Percentiles rank a stretch among this genome's conserved stretches.
Evolutionary conservation across 2,888 invertebrate genomes (phyloP).

Genomic region (Morpho helenor): DNA sequence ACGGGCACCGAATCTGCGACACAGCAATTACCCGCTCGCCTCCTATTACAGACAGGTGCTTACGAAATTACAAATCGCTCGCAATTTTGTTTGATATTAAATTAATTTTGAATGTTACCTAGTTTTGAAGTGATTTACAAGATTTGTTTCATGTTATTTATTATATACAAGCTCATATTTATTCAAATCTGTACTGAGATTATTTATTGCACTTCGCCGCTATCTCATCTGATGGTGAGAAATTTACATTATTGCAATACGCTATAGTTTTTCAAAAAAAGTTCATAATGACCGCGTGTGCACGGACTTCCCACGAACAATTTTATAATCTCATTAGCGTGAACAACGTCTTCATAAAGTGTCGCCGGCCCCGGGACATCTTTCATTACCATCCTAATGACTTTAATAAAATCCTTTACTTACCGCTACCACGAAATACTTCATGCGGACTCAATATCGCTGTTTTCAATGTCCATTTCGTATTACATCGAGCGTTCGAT

Average conservation of each 20-base stretch:
- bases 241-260: slow-evolving; percentile 20
- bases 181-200: not conserved
- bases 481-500: slow-evolving; percentile 13
- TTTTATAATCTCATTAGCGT: slow-evolving; percentile 69
- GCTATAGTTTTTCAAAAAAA: slow-evolving; percentile 24
- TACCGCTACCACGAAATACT: slow-evolving; percentile 31
- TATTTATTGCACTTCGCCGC: not conserved
- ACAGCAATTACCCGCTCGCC: slow-evolving; percentile 24
- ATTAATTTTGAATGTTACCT: slow-evolving; percentile 19
- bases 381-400: slow-evolving; percentile 64
- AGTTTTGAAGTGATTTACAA: slow-evolving; percentile 10
- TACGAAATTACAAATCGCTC: slow-evolving; percentile 23
- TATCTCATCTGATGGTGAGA: slow-evolving; percentile 1
- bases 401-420: slow-evolving; percentile 61
- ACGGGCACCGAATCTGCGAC: slow-evolving; percentile 22
- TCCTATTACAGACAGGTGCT: slow-evolving; percentile 21
- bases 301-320: slow-evolving; percentile 51
- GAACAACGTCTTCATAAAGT: slow-evolving; percentile 71
- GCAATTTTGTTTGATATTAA: slow-evolving; percentile 22
- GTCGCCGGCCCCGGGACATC: slow-evolving; percentile 66
- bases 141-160: slow-evolving; percentile 15
- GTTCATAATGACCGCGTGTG: slow-evolving; percentile 29
- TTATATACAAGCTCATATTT: too few relatives aligned
- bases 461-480: slow-evolving; percentile 33
- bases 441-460: not conserved